These are phyloP conservation scores for Lysandra bellargus DNA, from an alignment of 2,888 invertebrate species.

Conservation along the genomic window DNA sequence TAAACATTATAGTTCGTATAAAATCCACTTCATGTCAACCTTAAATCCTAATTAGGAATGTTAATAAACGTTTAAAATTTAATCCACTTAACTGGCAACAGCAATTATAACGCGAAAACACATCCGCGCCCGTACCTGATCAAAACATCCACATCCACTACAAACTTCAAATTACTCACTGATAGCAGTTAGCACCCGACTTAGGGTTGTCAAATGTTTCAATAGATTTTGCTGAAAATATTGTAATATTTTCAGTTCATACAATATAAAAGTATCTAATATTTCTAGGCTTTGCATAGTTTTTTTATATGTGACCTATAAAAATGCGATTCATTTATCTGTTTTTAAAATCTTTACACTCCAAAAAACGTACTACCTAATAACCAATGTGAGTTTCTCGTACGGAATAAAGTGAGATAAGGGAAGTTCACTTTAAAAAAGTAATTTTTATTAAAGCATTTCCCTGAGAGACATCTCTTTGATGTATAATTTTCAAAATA, in stretches of 20 bases:
- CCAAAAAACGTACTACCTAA: too few relatives aligned
- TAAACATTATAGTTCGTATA: background rate
- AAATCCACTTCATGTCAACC: background rate
- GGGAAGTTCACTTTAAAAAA: too few relatives aligned
- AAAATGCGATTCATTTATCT: too few relatives aligned
- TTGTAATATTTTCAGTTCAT: background rate
- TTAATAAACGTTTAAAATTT: conserved; percentile 14
- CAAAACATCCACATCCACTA: conserved; percentile 27
- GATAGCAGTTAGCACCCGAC: conserved; percentile 11
- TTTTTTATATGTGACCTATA: too few relatives aligned
- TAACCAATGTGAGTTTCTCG: too few relatives aligned
- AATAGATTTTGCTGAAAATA: background rate
- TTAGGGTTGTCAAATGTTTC: background rate
- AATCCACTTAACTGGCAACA: conserved; percentile 44
- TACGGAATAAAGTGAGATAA: too few relatives aligned
- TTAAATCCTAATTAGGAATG: background rate
- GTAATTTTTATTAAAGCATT: too few relatives aligned
- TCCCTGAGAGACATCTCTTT: too few relatives aligned
- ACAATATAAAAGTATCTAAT: background rate
- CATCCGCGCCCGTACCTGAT: conserved; percentile 41
- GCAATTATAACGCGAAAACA: conserved; percentile 55
- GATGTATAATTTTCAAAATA: background rate
- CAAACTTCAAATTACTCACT: conserved; percentile 29
- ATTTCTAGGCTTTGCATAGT: background rate
- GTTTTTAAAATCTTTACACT: too few relatives aligned